phyloP scores from a whole-genome alignment of 1,140 invertebrate genomes.

The Chionoecetes opilio region DNA sequence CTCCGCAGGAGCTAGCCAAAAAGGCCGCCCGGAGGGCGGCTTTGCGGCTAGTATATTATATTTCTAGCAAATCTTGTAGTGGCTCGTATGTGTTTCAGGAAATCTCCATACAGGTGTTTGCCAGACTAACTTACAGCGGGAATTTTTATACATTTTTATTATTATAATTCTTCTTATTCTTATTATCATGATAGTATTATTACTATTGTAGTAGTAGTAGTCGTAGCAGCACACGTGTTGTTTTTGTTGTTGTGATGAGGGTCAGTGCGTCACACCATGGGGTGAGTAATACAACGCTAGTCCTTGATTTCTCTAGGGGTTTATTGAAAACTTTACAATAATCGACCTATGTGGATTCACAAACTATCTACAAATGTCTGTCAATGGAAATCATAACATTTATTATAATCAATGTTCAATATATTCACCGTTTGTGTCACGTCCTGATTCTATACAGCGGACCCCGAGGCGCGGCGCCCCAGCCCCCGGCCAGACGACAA shows the following conservation, averaged over 20 bases:
- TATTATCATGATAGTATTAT: neutral
- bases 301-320: slow-evolving; percentile 66
- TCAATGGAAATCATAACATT: slow-evolving; percentile 77
- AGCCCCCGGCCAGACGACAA: neutral
- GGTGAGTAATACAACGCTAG: neutral
- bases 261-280: neutral
- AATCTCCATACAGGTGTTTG: too few relatives aligned
- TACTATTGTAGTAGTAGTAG: neutral
- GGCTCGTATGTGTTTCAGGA: too few relatives aligned
- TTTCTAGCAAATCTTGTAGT: too few relatives aligned
- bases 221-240: too few relatives aligned
- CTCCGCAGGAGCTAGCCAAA: too few relatives aligned
- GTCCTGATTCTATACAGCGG: slow-evolving; percentile 8
- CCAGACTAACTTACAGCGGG: too few relatives aligned
- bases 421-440: slow-evolving; percentile 55
- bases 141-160: neutral
- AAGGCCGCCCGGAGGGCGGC: too few relatives aligned
- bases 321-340: slow-evolving; percentile 80
- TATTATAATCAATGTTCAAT: slow-evolving; percentile 70
- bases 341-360: slow-evolving; percentile 76
- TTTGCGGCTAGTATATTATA: too few relatives aligned
- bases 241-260: too few relatives aligned
- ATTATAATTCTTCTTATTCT: neutral
- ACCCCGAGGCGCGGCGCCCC: neutral
- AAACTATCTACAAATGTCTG: slow-evolving; percentile 77